Evolutionary conservation across 2,888 invertebrate genomes (phyloP).

Genomic region (Rhyacophila evoluta): DNA sequence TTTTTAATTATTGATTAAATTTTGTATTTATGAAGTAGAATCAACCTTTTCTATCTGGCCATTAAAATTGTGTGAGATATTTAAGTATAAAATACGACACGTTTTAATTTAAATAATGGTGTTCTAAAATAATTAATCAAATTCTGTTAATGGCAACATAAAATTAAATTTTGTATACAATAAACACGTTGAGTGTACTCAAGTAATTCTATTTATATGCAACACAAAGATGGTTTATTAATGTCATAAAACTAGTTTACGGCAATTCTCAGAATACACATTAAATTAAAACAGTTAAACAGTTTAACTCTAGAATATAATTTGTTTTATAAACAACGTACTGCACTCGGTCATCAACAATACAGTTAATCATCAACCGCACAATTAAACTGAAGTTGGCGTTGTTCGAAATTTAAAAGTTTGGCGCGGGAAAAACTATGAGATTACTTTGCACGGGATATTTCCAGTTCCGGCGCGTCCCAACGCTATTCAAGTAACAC

Average conservation of each 20-base stretch:
- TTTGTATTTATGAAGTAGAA: too few species aligned
- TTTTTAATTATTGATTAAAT: too few species aligned
- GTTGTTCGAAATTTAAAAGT: neutral
- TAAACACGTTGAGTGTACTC: too few species aligned
- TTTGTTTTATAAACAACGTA: neutral
- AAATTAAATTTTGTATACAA: too few species aligned
- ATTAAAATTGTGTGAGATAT: too few species aligned
- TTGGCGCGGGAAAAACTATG: conserved; percentile 4
- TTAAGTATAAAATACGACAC: too few species aligned
- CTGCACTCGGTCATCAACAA: neutral
- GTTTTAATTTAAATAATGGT: too few species aligned
- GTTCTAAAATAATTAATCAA: too few species aligned
- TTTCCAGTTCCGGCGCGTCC: neutral
- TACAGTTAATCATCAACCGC: neutral
- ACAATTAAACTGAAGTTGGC: conserved; percentile 14
- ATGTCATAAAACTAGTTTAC: neutral
- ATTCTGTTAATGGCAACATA: too few species aligned
- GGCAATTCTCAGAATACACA: neutral
- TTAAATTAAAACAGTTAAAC: neutral
- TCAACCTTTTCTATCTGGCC: too few species aligned
- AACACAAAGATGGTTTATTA: neutral
- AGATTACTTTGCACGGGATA: neutral
- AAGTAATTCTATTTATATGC: too few species aligned
- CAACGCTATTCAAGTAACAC: conserved; percentile 18
- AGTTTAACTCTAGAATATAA: neutral